Conservation (phyloP, 2,888 invertebrate species). For the Teleiodes luculella region DNA sequence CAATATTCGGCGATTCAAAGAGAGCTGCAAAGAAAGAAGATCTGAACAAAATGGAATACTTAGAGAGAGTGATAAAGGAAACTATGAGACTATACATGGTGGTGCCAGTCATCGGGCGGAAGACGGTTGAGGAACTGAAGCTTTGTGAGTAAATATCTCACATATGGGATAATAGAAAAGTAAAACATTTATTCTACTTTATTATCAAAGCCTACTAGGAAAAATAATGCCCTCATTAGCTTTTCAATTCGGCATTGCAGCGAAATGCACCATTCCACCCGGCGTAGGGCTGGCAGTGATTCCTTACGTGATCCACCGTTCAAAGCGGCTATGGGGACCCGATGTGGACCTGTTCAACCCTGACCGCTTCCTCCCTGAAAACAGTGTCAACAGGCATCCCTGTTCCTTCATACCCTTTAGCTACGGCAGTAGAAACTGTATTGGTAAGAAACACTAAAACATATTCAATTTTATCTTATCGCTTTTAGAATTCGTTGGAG, state of each 20-base stretch:
- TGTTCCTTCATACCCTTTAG: conserved; percentile 72
- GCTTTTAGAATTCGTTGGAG: too few species aligned
- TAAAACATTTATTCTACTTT: too few species aligned
- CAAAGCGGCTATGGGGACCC: conserved; percentile 74
- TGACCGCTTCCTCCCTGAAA: conserved; percentile 78
- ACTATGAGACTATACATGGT: conserved; percentile 77
- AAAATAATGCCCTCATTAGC: too few species aligned
- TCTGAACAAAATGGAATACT: conserved; percentile 71
- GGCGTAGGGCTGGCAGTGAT: conserved; percentile 63
- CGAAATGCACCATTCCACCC: conserved; percentile 60
- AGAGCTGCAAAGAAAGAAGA: conserved; percentile 66
- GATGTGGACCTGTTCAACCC: conserved; percentile 79
- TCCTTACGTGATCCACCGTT: conserved; percentile 66
- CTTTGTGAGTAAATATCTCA: conserved; percentile 54
- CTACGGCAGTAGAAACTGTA: conserved; percentile 68
- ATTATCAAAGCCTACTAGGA: too few species aligned
- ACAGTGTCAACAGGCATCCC: conserved; percentile 56
- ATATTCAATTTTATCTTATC: too few species aligned
- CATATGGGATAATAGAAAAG: too few species aligned
- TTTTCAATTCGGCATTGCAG: conserved; percentile 37
- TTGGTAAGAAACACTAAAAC: conserved; percentile 56
- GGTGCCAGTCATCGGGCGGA: conserved; percentile 70
- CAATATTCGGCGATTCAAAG: conserved; percentile 63
- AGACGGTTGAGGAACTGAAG: conserved; percentile 63
- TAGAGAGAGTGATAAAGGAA: conserved; percentile 79